A percentile compares a stretch with the other conserved stretches of the same genome.
These are phyloP conservation scores for Vicugna pacos DNA, from an alignment of 2,113 vertebrate genomes.

Conservation along the genomic window DNA sequence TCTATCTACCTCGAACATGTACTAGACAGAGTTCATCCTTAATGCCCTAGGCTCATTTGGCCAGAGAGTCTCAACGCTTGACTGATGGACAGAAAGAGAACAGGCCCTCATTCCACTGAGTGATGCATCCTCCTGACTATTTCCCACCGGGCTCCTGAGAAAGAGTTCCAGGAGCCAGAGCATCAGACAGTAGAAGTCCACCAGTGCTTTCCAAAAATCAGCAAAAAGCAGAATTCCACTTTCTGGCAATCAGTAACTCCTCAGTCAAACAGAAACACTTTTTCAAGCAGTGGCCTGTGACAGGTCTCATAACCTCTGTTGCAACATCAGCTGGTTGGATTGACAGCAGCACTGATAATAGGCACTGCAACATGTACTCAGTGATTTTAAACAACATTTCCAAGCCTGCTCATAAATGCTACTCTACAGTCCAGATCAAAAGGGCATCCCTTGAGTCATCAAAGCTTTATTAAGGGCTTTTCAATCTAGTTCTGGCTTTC, in stretches of 20 bases:
- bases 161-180: not conserved
- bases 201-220: not conserved
- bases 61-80: not conserved
- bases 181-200: not conserved
- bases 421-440: not conserved
- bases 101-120: not conserved
- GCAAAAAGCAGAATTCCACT: not conserved
- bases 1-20: not conserved
- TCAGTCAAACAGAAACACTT: not conserved
- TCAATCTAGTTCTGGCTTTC: not conserved
- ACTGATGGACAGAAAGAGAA: not conserved
- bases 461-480: slow-evolving; percentile 7
- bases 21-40: not conserved
- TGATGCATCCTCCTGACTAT: not conserved
- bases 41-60: not conserved
- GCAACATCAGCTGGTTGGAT: not conserved
- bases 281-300: not conserved
- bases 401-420: not conserved
- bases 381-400: not conserved
- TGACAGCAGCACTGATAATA: not conserved
- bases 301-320: not conserved
- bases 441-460: not conserved
- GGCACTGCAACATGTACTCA: not conserved
- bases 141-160: not conserved
- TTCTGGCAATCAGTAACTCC: not conserved